phyloP scores from a whole-genome alignment of 2,113 vertebrate genomes.

The Candoia aspera region DNA sequence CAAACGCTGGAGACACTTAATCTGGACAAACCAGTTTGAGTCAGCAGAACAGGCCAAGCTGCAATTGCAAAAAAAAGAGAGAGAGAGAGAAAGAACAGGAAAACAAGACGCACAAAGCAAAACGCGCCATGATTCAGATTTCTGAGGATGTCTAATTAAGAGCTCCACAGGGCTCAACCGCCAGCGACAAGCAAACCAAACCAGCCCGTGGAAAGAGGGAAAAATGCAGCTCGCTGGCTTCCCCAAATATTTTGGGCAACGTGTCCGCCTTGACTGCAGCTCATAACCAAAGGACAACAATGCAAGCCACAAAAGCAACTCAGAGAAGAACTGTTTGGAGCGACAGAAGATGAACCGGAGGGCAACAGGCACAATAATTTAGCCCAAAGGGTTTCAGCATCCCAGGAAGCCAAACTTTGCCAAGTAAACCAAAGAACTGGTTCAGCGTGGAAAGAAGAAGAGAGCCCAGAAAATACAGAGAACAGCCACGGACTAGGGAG shows the following conservation, averaged over 20 bases:
- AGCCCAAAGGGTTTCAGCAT: background rate
- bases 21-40: constrained; percentile 84
- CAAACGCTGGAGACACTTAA: constrained; percentile 65
- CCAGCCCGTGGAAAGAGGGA: constrained; percentile 58
- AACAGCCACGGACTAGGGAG: background rate
- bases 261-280: constrained; percentile 52
- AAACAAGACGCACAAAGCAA: constrained; percentile 21
- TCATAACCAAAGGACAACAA: background rate
- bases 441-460: background rate
- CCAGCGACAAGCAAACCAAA: constrained; percentile 54
- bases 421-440: background rate
- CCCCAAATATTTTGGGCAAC: constrained; percentile 61
- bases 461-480: background rate
- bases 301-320: constrained; percentile 20
- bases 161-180: constrained; percentile 58
- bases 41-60: constrained; percentile 79
- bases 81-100: constrained; percentile 43
- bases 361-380: background rate
- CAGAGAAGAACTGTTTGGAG: constrained; percentile 55
- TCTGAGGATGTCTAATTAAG: constrained; percentile 78
- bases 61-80: constrained; percentile 74
- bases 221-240: constrained; percentile 66
- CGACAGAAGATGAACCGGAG: background rate
- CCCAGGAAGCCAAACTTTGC: too few relatives aligned
- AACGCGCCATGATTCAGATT: constrained; percentile 80